These are phyloP conservation scores for Amphibalanus amphitrite DNA, from an alignment of 1,140 invertebrate species.

Conservation along the genomic window DNA sequence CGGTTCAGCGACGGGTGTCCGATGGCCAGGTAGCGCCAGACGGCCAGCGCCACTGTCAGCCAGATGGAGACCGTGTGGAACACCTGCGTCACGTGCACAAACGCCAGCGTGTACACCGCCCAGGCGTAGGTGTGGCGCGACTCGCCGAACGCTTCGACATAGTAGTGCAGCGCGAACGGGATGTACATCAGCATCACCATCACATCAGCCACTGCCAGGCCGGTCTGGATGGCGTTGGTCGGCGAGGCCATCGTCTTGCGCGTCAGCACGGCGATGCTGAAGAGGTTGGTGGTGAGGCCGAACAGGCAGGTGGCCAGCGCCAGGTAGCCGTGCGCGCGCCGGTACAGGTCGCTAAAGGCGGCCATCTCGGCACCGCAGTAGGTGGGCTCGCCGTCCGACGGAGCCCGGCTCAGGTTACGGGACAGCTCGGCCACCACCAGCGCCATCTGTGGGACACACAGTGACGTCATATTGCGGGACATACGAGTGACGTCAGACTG, in stretches of 20 bases:
- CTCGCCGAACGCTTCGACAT: constrained; percentile 34
- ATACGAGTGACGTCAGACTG: no score
- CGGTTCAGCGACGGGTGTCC: constrained; percentile 14
- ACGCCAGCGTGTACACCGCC: constrained; percentile 57
- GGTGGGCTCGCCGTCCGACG: no score
- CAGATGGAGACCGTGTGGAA: no score
- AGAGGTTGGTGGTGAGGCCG: constrained; percentile 75
- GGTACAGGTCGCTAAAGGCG: no score
- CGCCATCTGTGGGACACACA: no score
- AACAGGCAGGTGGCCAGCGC: constrained; percentile 68
- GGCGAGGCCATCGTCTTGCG: constrained; percentile 74
- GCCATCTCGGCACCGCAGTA: no score
- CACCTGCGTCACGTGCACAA: no score
- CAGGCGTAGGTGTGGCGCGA: constrained; percentile 51
- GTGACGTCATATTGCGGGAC: no score
- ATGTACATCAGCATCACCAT: constrained; percentile 87
- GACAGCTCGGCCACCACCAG: no score
- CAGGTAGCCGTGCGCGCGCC: constrained; percentile 46
- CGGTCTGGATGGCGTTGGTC: constrained; percentile 75
- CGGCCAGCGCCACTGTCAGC: constrained; percentile 72
- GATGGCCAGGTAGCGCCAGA: constrained; percentile 64
- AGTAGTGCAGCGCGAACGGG: constrained; percentile 64
- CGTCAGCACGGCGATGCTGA: constrained; percentile 89
- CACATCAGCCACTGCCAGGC: constrained; percentile 73
- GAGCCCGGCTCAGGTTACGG: no score